Evolutionary conservation across 2,888 invertebrate species (phyloP), one percentile per base, ranked within the genome.

Genomic region (Dastarcus helophoroides): DNA sequence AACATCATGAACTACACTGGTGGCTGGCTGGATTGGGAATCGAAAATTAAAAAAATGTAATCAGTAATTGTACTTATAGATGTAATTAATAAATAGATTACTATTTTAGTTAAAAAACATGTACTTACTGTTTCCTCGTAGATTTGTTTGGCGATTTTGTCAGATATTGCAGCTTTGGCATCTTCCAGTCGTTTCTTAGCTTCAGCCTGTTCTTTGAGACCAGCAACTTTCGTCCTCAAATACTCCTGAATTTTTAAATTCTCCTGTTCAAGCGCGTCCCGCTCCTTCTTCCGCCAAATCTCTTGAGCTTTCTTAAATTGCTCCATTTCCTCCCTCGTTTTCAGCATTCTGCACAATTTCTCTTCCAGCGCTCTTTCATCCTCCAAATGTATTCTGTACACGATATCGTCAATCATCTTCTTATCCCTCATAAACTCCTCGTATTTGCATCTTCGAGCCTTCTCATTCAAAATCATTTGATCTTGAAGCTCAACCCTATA

Each of bases 371-470:
- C 69, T 35, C 73, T 63, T 43, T 67, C 62, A 47, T 76, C 73
- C 50, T 76, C 76, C 50, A 73, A 71, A 16, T 71, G 64, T 1
- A 76, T 63, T n/a, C 68, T 63, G 42, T 65, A 62, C 40, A 70
- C 62, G 15, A 76, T 62, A 21, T 73, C 72, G 42, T 76, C 75
- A 3, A 73, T 55, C 62, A 73, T 66, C 43, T 69, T 69, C 61
- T 73, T 75, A 49, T 76, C 76, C 31, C 66, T 62, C 3, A 74
- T 54, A 10, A 64, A 65, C 33, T 76, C 71, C 41, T 74, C 70
- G 36, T 69, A 71, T 36, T 64, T 53, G 35, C 67, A 68, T 41
- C 71, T 64, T 40, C 56, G 64, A 38, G 62, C 56, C 32, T 58
- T 57, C 35, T 71, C 67, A 2, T 61, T 53, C 39, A 65, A 63